Conservation (phyloP, 2,113 vertebrate genomes). For the Prolemur simus region DNA sequence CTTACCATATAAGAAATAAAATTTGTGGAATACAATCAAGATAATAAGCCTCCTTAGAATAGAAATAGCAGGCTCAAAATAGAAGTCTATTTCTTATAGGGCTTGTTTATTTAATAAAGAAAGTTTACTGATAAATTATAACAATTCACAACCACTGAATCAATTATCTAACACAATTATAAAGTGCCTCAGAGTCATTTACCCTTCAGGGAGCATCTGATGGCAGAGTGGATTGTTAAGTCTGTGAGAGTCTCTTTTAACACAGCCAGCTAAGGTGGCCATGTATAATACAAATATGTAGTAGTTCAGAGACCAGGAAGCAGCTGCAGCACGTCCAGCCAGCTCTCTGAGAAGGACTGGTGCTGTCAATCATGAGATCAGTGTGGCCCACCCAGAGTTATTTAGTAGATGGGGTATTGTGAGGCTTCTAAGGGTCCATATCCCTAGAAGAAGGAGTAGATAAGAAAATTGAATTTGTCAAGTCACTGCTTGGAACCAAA, state of each 20-base stretch:
- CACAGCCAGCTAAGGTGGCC: not conserved
- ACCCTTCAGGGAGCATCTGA: not conserved
- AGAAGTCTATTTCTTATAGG: not conserved
- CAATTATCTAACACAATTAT: not conserved
- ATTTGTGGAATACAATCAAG: not conserved
- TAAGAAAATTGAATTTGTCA: not conserved
- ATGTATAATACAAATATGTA: not conserved
- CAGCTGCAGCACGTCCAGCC: not conserved
- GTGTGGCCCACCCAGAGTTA: not conserved
- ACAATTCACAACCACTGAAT: not conserved
- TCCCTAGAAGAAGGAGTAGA: not conserved
- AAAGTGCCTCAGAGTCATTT: not conserved
- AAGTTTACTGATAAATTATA: not conserved
- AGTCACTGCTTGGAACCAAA: conserved; percentile 8
- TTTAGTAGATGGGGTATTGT: not conserved
- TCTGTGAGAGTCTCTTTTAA: not conserved
- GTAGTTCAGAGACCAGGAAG: not conserved
- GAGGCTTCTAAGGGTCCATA: not conserved
- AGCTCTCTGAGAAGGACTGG: not conserved
- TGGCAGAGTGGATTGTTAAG: not conserved
- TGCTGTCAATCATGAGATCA: not conserved
- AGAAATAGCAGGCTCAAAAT: not conserved
- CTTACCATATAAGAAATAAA: not conserved
- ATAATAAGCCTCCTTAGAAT: not conserved
- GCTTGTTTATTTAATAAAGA: not conserved